phyloP scores from a whole-genome alignment of 2,113 vertebrate species.

The Equus quagga region DNA sequence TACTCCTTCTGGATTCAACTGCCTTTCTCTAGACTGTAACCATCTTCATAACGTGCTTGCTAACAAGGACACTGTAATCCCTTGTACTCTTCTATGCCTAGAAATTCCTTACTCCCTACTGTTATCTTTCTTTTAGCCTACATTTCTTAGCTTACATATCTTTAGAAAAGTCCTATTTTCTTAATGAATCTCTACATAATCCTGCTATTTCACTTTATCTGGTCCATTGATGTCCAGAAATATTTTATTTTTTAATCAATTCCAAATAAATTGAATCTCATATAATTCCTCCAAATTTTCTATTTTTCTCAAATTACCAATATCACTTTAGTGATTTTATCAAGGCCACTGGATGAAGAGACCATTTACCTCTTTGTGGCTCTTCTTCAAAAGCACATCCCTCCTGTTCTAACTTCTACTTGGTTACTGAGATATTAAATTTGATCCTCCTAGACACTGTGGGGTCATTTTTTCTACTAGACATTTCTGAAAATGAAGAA shows the following conservation, averaged over 20 bases:
- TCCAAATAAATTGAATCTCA: not conserved
- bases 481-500: not conserved
- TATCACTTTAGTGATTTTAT: not conserved
- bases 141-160: not conserved
- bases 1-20: not conserved
- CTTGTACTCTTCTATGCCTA: not conserved
- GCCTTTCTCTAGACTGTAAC: not conserved
- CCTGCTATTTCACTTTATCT: not conserved
- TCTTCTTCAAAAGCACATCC: not conserved
- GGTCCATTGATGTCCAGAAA: not conserved
- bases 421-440: not conserved
- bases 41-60: not conserved
- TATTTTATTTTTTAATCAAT: slow-evolving; percentile 25
- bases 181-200: not conserved
- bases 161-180: not conserved
- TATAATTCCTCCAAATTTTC: not conserved
- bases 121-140: not conserved
- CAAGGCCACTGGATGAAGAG: not conserved
- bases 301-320: not conserved
- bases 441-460: not conserved
- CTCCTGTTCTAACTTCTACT: not conserved
- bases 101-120: not conserved
- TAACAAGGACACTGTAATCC: not conserved
- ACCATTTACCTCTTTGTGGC: not conserved
- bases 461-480: not conserved